Evolutionary conservation across 2,888 invertebrate genomes (phyloP).

Genomic region (Anoplius nigerrimus): DNA sequence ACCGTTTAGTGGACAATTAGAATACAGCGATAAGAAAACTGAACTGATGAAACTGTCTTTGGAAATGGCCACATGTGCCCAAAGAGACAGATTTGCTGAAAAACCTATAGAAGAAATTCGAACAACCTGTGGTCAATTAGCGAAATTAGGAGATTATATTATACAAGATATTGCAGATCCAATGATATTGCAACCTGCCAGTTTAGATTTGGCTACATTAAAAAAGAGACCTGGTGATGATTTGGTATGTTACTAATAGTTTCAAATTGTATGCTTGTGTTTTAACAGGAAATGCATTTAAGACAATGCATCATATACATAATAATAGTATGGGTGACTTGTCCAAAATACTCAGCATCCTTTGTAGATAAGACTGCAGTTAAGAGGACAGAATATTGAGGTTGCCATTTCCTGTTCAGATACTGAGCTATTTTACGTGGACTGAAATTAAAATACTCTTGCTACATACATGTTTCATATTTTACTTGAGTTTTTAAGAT

Average conservation of each 20-base stretch:
- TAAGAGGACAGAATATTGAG: conserved; percentile 30
- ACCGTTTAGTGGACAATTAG: conserved; percentile 81
- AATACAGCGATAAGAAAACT: conserved; percentile 83
- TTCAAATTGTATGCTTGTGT: too few species aligned
- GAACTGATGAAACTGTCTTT: conserved; percentile 86
- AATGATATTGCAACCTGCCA: conserved; percentile 92
- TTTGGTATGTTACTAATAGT: conserved; percentile 76
- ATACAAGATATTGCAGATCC: conserved; percentile 93
- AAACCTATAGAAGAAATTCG: conserved; percentile 87
- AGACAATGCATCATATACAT: too few species aligned
- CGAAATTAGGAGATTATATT: conserved; percentile 88
- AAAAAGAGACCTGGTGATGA: conserved; percentile 90
- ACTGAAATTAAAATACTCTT: background rate
- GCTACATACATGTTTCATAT: background rate
- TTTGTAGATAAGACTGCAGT: conserved; percentile 43
- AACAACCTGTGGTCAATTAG: conserved; percentile 84
- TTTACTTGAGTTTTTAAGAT: conserved; percentile 14
- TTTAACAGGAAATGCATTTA: too few species aligned
- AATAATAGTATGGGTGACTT: conserved; percentile 12
- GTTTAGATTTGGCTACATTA: conserved; percentile 90
- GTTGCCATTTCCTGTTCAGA: conserved; percentile 53
- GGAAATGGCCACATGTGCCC: conserved; percentile 93
- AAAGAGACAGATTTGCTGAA: conserved; percentile 92
- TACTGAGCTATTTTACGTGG: conserved; percentile 30
- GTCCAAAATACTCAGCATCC: conserved; percentile 39